Evolutionary conservation across 2,888 invertebrate genomes (phyloP).

Genomic region (Choreutis nemorana): DNA sequence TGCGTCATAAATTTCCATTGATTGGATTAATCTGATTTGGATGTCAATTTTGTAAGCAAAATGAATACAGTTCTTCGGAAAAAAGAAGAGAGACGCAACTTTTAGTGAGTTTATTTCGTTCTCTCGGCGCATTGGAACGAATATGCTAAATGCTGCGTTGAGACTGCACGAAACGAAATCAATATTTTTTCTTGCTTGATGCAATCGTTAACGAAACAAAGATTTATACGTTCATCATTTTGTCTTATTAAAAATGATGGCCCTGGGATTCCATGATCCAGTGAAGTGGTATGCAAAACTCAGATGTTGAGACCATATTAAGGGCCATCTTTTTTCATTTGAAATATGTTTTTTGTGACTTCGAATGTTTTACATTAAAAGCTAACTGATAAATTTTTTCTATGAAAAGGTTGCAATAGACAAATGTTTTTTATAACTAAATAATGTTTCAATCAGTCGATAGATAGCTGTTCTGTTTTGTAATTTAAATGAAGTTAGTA

Average conservation of each 20-base stretch:
- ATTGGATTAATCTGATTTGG: conserved; percentile 68
- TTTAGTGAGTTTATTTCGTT: conserved; percentile 34
- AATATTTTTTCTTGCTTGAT: conserved; percentile 23
- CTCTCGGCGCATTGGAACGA: conserved; percentile 42
- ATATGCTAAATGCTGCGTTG: conserved; percentile 30
- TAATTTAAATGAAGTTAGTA: no score
- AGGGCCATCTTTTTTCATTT: conserved; percentile 1
- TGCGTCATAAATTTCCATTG: conserved; percentile 67
- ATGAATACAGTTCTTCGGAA: conserved; percentile 42
- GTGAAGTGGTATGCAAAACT: conserved; percentile 19
- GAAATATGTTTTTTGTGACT: conserved; percentile 1
- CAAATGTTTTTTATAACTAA: no score
- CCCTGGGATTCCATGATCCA: conserved; percentile 14
- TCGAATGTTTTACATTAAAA: no score
- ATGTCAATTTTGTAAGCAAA: conserved; percentile 61
- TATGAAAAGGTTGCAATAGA: no score
- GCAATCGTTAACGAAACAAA: conserved; percentile 41
- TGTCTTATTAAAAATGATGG: conserved; percentile 42
- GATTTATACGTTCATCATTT: conserved; percentile 42
- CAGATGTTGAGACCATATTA: conserved; percentile 5
- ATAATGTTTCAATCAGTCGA: no score
- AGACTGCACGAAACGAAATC: conserved; percentile 18
- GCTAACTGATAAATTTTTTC: background rate
- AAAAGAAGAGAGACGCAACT: conserved; percentile 53
- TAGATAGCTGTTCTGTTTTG: no score